Conservation (phyloP, 2,797 vertebrate genomes). For the Catamblyrhynchus diadema region DNA sequence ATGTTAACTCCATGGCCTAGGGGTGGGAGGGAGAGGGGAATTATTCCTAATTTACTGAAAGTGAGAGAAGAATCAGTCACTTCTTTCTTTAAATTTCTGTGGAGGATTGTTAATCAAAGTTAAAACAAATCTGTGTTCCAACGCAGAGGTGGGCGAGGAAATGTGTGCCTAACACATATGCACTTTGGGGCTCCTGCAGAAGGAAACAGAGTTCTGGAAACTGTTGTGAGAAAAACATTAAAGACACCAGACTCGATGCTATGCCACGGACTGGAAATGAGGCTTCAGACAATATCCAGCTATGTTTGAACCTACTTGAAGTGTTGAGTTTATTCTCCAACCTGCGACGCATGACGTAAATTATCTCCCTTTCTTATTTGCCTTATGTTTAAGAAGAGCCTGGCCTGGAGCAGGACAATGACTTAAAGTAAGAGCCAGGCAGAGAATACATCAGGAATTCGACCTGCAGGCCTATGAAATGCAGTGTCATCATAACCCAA, state of each 20-base stretch:
- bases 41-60: conserved; percentile 70
- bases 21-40: conserved; percentile 66
- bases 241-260: conserved; percentile 19
- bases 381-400: conserved; percentile 1
- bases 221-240: conserved; percentile 65
- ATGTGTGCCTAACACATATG: conserved; percentile 69
- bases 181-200: conserved; percentile 61
- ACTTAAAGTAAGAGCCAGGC: conserved; percentile 59
- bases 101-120: conserved; percentile 69
- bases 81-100: conserved; percentile 66
- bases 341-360: background rate
- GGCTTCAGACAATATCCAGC: background rate
- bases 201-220: conserved; percentile 61
- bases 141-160: conserved; percentile 67
- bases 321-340: background rate
- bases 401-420: conserved; percentile 43
- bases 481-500: conserved; percentile 79
- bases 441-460: conserved; percentile 73
- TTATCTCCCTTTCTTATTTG: conserved; percentile 38
- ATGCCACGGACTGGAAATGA: background rate
- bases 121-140: conserved; percentile 69
- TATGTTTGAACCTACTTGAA: background rate
- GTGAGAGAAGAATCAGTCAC: conserved; percentile 66
- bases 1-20: conserved; percentile 57
- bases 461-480: conserved; percentile 72